Evolutionary conservation across 2,888 invertebrate species (phyloP).

Genomic region (Morpho achilles): DNA sequence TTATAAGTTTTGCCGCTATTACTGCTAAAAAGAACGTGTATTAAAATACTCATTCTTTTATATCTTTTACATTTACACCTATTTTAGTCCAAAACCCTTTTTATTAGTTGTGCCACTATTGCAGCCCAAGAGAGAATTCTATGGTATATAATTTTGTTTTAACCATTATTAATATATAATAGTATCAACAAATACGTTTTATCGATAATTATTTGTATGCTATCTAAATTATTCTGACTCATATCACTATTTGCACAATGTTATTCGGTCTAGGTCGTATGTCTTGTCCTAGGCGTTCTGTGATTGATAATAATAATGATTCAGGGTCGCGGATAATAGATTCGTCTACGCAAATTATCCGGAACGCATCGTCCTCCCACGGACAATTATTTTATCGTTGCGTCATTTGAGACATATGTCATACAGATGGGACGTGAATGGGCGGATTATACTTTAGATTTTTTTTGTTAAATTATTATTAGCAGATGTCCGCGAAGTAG

Average conservation of each 20-base stretch:
- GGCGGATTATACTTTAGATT: not conserved
- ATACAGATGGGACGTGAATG: conserved; percentile 11
- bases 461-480: not conserved
- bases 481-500: not conserved
- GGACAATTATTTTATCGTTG: conserved; percentile 5
- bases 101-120: too few species aligned
- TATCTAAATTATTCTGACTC: too few species aligned
- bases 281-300: conserved; percentile 7
- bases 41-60: too few species aligned
- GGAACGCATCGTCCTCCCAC: conserved; percentile 24
- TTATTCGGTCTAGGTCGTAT: conserved; percentile 8
- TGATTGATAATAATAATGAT: not conserved
- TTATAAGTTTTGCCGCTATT: too few species aligned
- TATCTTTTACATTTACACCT: too few species aligned
- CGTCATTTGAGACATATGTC: conserved; percentile 18
- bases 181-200: too few species aligned
- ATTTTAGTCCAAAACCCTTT: too few species aligned
- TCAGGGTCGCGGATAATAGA: conserved; percentile 7
- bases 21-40: too few species aligned
- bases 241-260: not conserved
- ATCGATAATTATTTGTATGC: too few species aligned
- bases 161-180: too few species aligned
- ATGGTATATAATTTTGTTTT: too few species aligned
- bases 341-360: conserved; percentile 13
- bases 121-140: too few species aligned